Evolutionary conservation across 2,888 invertebrate genomes (phyloP).

Genomic region (Dermolepida albohirtum): DNA sequence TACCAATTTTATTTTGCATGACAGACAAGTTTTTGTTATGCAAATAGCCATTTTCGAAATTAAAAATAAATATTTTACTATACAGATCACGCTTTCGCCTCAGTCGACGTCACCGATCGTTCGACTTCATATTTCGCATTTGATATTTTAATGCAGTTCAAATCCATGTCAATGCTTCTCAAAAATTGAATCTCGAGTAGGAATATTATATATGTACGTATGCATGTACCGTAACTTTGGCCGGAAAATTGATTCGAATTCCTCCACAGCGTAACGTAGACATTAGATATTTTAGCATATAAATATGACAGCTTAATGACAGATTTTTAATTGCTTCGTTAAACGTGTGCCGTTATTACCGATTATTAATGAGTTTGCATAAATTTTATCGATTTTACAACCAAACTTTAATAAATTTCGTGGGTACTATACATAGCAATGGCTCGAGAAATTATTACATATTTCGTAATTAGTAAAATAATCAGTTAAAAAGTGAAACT

Average conservation of each 20-base stretch:
- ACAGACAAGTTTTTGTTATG: background rate
- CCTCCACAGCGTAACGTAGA: background rate
- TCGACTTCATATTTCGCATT: background rate
- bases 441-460: no score
- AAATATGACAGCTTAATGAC: no score
- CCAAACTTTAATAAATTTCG: no score
- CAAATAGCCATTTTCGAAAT: constrained; percentile 22
- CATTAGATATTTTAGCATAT: background rate
- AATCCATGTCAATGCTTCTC: constrained; percentile 15
- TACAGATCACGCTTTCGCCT: background rate
- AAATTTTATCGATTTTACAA: no score
- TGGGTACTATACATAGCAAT: no score
- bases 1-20: constrained; percentile 1
- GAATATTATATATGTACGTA: background rate
- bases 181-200: constrained; percentile 11
- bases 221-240: background rate
- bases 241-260: background rate
- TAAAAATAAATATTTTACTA: constrained; percentile 31
- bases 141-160: constrained; percentile 12
- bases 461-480: no score
- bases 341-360: no score
- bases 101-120: background rate
- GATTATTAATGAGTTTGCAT: no score
- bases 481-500: no score
- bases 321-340: no score